Evolutionary conservation across 2,888 invertebrate genomes (phyloP), one percentile per base, ranked within the genome.

Genomic region (Heteropelma amictum): DNA sequence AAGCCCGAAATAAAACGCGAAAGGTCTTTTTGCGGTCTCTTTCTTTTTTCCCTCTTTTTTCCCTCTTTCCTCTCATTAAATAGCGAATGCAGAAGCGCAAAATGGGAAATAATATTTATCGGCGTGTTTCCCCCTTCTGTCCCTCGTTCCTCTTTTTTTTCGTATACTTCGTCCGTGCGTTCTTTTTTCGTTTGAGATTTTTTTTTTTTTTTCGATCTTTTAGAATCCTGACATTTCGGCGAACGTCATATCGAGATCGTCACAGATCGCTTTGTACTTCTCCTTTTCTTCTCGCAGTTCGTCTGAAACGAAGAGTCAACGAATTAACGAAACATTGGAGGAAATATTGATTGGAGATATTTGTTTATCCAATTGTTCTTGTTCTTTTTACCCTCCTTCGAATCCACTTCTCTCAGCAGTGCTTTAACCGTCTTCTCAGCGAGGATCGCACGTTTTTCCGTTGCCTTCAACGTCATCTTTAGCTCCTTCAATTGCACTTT

Each of bases 251-350:
- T 95, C 94, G 90, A 95, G 90, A 88, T 95, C 94, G 90, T 94
- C 94, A 90, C 93, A 93, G 89, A 95, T 93, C 82, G 92, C 91
- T 91, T 94, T 94, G 93, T 94, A 95, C 89, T 93, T 94, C 90
- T 94, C 94, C 91, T 95, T 95, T 85, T 92, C 92, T 87, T 92
- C 92, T 84, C 92, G 91, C 84, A 92, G 89, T 83, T 92, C 92
- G 88, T 92, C 92, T 92, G 89, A 54, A 89, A 89, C 69, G 63
- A 69, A 23, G 7, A 26, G 17, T 30, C 35, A n/a, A 12, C 28
- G 12, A 19, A 17, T 21, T 6, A 45, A 10, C 21, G 17, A 6
- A 14, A 3, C 0, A 12, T 23, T n/a, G 28, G 30, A 28, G 12
- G 19, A 45, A 38, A 12, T 14, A 17, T 28, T 26, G 12, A 21